Base-by-base conservation (phyloP, 1,140 invertebrate species). In the Polypedilum vanderplanki region DNA sequence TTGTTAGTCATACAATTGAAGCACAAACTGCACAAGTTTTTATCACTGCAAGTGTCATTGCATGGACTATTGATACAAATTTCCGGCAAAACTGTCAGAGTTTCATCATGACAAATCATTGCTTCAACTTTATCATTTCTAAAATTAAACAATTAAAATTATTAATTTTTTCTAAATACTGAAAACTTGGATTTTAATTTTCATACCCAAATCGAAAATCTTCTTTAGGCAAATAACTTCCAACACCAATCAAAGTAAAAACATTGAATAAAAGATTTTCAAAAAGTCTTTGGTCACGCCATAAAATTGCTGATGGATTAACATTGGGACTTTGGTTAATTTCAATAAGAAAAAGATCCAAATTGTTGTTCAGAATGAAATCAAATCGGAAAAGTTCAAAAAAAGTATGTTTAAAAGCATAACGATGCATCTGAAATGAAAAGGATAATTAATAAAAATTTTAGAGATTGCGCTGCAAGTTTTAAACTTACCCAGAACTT, bases 331-430 rank as follows among this genome's bases (percentile, higher is more conserved):
- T 70, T 70, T 70, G 65, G 20, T 70, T 70, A 1, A 70, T 20
- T 70, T 70, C 65, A 10, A 70, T 70, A 1, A 70, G 5, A 12
- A 70, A 70, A 5, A 70, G 10, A 18, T 70, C 20, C 18, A 70
- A 20, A 7, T 70, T 18, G 10, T 70, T 22, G 10, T 70, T 22
- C 8, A 70, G 65, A 18, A 70, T 70, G 10, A 70, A 70, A 20
- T 70, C 65, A 20, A 70, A 70, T 5, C 65, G 65, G 18, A 20
- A 70, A 70, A 70, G 65, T 22, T 70, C 65, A 70, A 70, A 70
- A 18, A 70, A 70, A 9, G 65, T 70, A 12, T 70, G 20, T 20
- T 70, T 70, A 17, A 70, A 70, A 1, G 17, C 7, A 18, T 70
- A 70, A 9, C 65, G 65, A 3, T 70, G 46, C 46, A 57, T 4